Evolutionary conservation across 2,888 invertebrate genomes (phyloP).

Genomic region (Amphipyra tragopoginis): DNA sequence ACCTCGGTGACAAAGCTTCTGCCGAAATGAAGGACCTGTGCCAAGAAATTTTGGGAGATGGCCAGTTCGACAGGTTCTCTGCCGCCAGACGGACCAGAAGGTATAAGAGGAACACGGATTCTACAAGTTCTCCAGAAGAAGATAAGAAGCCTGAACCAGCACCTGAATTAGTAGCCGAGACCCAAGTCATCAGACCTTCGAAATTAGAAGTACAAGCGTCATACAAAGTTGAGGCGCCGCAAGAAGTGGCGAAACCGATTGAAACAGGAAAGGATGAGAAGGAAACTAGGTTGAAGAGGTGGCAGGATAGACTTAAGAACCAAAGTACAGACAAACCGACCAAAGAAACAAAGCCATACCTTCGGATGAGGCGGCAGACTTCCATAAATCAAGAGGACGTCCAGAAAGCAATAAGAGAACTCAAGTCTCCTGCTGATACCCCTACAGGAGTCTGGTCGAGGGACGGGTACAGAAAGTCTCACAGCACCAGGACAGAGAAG

Average conservation of each 20-base stretch:
- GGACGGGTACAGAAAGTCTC: constrained; percentile 81
- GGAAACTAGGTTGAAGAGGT: constrained; percentile 91
- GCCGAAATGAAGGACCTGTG: constrained; percentile 84
- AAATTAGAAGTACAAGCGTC: constrained; percentile 88
- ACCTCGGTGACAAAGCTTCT: constrained; percentile 73
- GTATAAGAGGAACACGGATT: constrained; percentile 92
- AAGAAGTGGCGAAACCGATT: constrained; percentile 79
- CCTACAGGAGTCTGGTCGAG: constrained; percentile 91
- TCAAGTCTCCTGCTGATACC: constrained; percentile 91
- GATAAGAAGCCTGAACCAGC: constrained; percentile 84
- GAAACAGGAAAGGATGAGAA: constrained; percentile 86
- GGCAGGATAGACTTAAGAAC: constrained; percentile 93
- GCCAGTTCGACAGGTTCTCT: constrained; percentile 96
- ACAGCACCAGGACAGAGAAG: constrained; percentile 73
- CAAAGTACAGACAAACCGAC: constrained; percentile 85
- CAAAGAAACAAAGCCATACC: constrained; percentile 84
- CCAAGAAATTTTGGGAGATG: constrained; percentile 91
- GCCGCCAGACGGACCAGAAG: constrained; percentile 94
- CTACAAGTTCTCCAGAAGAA: constrained; percentile 89
- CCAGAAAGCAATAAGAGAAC: constrained; percentile 91
- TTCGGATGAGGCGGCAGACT: constrained; percentile 91
- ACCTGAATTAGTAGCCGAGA: constrained; percentile 87
- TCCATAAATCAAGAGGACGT: constrained; percentile 93
- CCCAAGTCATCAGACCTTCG: constrained; percentile 86
- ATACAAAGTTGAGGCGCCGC: constrained; percentile 81